These are phyloP conservation scores for Hypomesus transpacificus DNA, from an alignment of 2,113 vertebrate species.

Conservation along the genomic window DNA sequence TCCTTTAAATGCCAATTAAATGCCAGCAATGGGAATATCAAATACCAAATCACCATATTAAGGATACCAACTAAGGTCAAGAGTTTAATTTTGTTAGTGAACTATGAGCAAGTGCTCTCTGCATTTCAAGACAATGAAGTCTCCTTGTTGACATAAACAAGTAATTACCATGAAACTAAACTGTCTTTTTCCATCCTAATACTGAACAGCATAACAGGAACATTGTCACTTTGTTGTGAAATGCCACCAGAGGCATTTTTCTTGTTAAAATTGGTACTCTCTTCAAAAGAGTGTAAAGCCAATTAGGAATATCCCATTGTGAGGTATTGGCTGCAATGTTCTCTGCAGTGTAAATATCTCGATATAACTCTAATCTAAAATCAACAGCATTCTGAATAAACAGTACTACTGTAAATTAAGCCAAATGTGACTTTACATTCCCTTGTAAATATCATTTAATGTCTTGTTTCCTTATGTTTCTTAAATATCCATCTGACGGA, in stretches of 20 bases:
- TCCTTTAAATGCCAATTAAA: slow-evolving; percentile 69
- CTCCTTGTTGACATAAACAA: neutral
- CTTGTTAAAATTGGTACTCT: slow-evolving; percentile 3
- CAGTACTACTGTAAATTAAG: no score
- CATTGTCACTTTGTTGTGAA: slow-evolving; percentile 19
- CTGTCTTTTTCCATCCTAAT: slow-evolving; percentile 14
- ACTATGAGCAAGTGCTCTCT: slow-evolving; percentile 40
- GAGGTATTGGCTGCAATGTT: neutral
- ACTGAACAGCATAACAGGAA: slow-evolving; percentile 33
- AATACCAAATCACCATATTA: slow-evolving; percentile 62
- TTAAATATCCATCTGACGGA: neutral
- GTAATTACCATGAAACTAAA: slow-evolving; percentile 18
- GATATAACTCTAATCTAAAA: no score
- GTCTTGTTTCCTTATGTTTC: neutral
- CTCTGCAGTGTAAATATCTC: neutral
- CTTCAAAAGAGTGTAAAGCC: slow-evolving; percentile 27
- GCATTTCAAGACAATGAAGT: slow-evolving; percentile 28
- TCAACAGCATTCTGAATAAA: no score
- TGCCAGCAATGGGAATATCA: slow-evolving; percentile 47
- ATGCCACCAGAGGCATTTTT: slow-evolving; percentile 8
- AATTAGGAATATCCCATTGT: slow-evolving; percentile 28
- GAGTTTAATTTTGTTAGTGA: slow-evolving; percentile 65
- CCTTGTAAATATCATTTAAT: neutral
- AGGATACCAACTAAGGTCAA: slow-evolving; percentile 61
- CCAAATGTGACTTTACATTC: no score